A percentile compares a stretch with the other conserved stretches of the same genome.
Evolutionary conservation across 2,888 invertebrate species (phyloP).

Genomic region (Fabriciana adippe): DNA sequence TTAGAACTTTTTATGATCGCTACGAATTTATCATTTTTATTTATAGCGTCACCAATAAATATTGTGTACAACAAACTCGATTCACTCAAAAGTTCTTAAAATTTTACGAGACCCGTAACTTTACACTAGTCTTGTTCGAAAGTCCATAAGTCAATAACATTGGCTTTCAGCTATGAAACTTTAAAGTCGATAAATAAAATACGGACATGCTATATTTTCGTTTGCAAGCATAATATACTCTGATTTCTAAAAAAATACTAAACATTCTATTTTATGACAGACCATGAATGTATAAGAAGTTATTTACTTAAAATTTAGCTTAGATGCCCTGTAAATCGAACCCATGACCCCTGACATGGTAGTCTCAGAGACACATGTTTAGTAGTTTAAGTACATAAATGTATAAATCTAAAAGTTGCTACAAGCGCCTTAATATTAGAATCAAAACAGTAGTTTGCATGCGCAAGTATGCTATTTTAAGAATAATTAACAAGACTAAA

Average conservation of each 20-base stretch:
- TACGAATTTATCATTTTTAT: slow-evolving; percentile 16
- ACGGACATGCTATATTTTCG: slow-evolving; percentile 1
- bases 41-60: slow-evolving; percentile 15
- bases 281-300: not conserved
- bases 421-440: too few relatives aligned
- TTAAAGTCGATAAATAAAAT: slow-evolving; percentile 6
- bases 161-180: slow-evolving; percentile 6
- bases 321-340: not conserved
- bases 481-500: too few relatives aligned
- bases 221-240: not conserved
- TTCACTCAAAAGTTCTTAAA: slow-evolving; percentile 16
- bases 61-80: slow-evolving; percentile 14
- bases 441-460: too few relatives aligned
- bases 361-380: too few relatives aligned
- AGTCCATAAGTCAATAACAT: slow-evolving; percentile 17
- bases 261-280: not conserved
- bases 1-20: not conserved
- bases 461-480: too few relatives aligned
- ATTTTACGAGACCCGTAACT: slow-evolving; percentile 13
- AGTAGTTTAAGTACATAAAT: too few relatives aligned
- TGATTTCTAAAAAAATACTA: not conserved
- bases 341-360: too few relatives aligned
- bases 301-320: too few relatives aligned
- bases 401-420: too few relatives aligned
- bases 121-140: slow-evolving; percentile 16